A percentile compares a stretch with the other conserved stretches of the same genome.
These are phyloP conservation scores for Anguilla rostrata DNA, from an alignment of 2,113 vertebrate species.

Conservation along the genomic window DNA sequence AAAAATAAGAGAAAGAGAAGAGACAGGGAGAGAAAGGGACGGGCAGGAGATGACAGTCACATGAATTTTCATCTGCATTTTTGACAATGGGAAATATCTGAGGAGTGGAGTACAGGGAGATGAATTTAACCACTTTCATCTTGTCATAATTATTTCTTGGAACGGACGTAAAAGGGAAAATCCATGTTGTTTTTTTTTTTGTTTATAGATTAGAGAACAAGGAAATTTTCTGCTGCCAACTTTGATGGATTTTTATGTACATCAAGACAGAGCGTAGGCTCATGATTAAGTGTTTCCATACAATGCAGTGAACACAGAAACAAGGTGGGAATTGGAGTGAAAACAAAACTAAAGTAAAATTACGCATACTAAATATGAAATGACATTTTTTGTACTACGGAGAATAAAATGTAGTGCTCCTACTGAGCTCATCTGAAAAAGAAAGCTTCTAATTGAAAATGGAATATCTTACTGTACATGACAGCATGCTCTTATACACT, in stretches of 20 bases:
- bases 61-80: slow-evolving; percentile 7
- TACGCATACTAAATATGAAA: not conserved
- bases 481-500: not conserved
- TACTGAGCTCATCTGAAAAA: not conserved
- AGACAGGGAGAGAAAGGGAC: not conserved
- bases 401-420: not conserved
- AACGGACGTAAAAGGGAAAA: slow-evolving; percentile 9
- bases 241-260: slow-evolving; percentile 17
- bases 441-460: not conserved
- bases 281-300: not conserved
- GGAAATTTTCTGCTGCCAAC: not conserved
- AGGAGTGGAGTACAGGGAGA: not conserved
- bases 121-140: not conserved
- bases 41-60: slow-evolving; percentile 7
- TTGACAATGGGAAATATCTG: slow-evolving; percentile 4
- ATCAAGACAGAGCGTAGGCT: not conserved
- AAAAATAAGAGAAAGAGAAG: not conserved
- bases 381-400: not conserved
- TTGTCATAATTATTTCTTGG: slow-evolving; percentile 15
- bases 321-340: not conserved
- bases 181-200: slow-evolving; percentile 2
- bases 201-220: slow-evolving; percentile 17
- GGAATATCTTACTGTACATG: not conserved
- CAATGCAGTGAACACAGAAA: not conserved
- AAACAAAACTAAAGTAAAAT: not conserved